Conservation (phyloP, 1,140 invertebrate genomes). For the Drosophila pallidifrons region DNA sequence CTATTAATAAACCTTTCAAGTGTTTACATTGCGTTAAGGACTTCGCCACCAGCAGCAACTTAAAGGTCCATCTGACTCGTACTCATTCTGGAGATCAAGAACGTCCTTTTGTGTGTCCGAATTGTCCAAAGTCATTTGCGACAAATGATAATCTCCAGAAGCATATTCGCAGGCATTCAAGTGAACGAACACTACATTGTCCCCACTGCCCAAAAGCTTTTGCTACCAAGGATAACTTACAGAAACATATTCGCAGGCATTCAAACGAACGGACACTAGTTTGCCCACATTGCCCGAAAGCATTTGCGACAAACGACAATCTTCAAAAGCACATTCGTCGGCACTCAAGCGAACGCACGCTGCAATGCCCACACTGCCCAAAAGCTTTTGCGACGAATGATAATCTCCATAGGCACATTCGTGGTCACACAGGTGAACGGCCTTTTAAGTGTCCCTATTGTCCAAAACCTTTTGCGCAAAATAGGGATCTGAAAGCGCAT, state of each 20-base stretch:
- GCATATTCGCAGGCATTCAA: conserved; percentile 44
- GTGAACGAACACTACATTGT: conserved; percentile 30
- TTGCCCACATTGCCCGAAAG: conserved; percentile 45
- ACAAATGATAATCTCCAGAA: conserved; percentile 47
- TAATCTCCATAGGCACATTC: conserved; percentile 47
- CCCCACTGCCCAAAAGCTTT: conserved; percentile 47
- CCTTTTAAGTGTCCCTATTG: conserved; percentile 44
- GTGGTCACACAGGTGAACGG: conserved; percentile 40
- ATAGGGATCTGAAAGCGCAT: conserved; percentile 45
- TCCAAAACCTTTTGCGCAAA: conserved; percentile 45
- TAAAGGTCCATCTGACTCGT: conserved; percentile 39
- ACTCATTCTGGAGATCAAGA: conserved; percentile 40
- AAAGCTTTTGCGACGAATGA: conserved; percentile 49
- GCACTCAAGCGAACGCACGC: conserved; percentile 32
- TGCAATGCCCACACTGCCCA: conserved; percentile 40
- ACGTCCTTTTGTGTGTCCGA: conserved; percentile 41
- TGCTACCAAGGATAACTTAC: conserved; percentile 47
- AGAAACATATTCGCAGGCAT: conserved; percentile 42
- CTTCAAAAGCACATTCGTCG: conserved; percentile 47
- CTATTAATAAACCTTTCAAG: conserved; percentile 37
- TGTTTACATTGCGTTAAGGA: conserved; percentile 41
- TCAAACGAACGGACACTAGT: conserved; percentile 34
- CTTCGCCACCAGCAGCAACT: conserved; percentile 42
- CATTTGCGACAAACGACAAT: conserved; percentile 47
- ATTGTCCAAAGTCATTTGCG: conserved; percentile 40